These are phyloP conservation scores for Cremastinae sp. DNA, from an alignment of 2,888 invertebrate species.

Conservation along the genomic window DNA sequence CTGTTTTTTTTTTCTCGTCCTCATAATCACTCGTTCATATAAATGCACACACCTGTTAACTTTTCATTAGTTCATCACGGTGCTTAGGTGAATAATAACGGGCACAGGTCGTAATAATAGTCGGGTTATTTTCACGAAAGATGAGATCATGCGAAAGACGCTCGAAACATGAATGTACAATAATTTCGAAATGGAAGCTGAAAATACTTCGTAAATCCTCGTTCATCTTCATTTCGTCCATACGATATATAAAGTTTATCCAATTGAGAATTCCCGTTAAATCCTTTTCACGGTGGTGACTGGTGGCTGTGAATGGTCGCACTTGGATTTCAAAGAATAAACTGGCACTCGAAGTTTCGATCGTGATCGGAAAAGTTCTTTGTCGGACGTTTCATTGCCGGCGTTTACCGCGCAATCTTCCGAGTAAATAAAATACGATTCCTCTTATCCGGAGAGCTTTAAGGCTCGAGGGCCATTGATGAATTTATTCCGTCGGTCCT, in stretches of 20 bases:
- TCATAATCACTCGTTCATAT: slow-evolving; percentile 19
- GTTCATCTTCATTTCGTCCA: slow-evolving; percentile 7
- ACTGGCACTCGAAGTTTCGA: slow-evolving; percentile 5
- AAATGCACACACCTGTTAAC: slow-evolving; percentile 31
- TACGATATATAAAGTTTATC: background rate
- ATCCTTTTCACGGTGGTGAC: slow-evolving; percentile 6
- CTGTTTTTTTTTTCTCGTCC: slow-evolving; percentile 30
- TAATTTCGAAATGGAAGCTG: slow-evolving; percentile 7
- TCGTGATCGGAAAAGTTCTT: slow-evolving; percentile 2
- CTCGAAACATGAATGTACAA: slow-evolving; percentile 34
- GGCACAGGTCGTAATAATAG: background rate
- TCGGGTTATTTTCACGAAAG: background rate
- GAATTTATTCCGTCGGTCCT: slow-evolving; percentile 5
- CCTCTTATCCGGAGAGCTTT: background rate
- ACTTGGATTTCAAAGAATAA: background rate
- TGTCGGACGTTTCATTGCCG: background rate
- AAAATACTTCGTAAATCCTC: slow-evolving; percentile 31
- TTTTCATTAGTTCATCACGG: slow-evolving; percentile 43
- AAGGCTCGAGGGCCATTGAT: background rate
- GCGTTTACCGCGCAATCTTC: background rate
- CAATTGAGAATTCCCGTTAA: background rate
- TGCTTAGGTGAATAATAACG: background rate
- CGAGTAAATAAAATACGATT: background rate
- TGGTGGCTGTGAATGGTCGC: slow-evolving; percentile 12
- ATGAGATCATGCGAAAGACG: slow-evolving; percentile 18